phyloP scores from a whole-genome alignment of 1,140 invertebrate genomes.

The Belonocnema kinseyi region DNA sequence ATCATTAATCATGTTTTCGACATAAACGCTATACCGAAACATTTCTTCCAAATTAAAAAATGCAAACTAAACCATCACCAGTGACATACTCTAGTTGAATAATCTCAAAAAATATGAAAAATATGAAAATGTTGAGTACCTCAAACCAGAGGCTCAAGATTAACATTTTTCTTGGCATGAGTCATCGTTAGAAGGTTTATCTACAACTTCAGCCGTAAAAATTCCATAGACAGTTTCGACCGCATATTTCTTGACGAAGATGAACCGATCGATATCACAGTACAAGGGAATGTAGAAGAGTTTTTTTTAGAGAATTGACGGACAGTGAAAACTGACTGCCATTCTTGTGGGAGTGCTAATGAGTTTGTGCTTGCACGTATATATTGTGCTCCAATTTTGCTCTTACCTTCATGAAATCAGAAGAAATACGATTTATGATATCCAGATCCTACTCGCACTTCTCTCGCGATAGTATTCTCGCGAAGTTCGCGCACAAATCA shows the following conservation, averaged over 20 bases:
- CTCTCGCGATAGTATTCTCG: not conserved
- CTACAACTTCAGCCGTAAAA: not conserved
- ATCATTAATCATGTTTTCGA: no score
- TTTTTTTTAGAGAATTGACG: not conserved
- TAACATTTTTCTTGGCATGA: constrained; percentile 30
- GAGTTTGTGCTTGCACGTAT: not conserved
- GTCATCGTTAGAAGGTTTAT: constrained; percentile 9
- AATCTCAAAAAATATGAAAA: not conserved
- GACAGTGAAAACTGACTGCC: not conserved
- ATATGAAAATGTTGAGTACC: not conserved
- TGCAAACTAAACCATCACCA: not conserved
- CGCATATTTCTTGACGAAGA: not conserved
- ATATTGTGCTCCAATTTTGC: not conserved
- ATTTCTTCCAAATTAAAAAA: no score
- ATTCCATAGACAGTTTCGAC: not conserved
- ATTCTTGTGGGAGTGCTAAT: constrained; percentile 3
- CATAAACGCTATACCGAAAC: no score
- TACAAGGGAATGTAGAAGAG: not conserved
- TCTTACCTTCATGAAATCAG: constrained; percentile 51
- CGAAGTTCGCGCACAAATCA: constrained; percentile 27
- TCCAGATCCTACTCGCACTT: constrained; percentile 11
- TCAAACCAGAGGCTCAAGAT: constrained; percentile 25
- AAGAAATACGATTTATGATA: not conserved
- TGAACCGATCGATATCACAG: not conserved
- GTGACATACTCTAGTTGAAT: not conserved